A percentile compares a stretch with the other conserved stretches of the same genome.
phyloP scores from a whole-genome alignment of 2,888 invertebrate species.

The Drosophila nigricruria region DNA sequence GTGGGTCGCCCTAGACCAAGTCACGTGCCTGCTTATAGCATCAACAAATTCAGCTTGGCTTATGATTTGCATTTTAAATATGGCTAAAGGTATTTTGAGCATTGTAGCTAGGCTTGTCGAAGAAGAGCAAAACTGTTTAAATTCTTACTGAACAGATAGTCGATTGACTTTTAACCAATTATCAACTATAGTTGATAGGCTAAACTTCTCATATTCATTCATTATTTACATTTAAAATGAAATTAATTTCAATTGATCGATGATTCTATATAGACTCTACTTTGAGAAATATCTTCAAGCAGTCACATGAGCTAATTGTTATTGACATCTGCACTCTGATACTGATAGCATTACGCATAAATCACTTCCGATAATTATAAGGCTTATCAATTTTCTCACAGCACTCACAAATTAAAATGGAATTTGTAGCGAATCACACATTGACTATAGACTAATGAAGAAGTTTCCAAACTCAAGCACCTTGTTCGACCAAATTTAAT shows the following conservation, averaged over 20 bases:
- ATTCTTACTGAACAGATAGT: neutral
- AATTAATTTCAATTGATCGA: constrained; percentile 16
- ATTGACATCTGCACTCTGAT: neutral
- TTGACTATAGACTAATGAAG: neutral
- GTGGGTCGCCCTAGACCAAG: constrained; percentile 28
- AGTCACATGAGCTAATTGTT: constrained; percentile 5
- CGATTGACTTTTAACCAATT: neutral
- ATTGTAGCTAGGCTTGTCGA: constrained; percentile 1
- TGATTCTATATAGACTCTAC: neutral
- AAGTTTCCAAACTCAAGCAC: neutral
- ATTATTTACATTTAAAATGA: neutral
- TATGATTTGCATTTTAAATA: constrained; percentile 44
- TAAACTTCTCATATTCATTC: neutral
- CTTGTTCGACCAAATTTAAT: constrained; percentile 5
- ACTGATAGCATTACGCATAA: neutral
- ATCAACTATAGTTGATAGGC: too few relatives aligned
- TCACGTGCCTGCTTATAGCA: constrained; percentile 45
- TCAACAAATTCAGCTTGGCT: constrained; percentile 26
- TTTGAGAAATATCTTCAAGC: neutral
- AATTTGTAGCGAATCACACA: neutral
- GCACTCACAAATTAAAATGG: neutral
- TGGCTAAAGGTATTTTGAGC: constrained; percentile 14
- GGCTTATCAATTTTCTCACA: constrained; percentile 4
- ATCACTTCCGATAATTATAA: neutral
- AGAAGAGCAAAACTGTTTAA: neutral